These are phyloP conservation scores for Catharus ustulatus DNA, from an alignment of 2,797 vertebrate genomes.

Conservation along the genomic window DNA sequence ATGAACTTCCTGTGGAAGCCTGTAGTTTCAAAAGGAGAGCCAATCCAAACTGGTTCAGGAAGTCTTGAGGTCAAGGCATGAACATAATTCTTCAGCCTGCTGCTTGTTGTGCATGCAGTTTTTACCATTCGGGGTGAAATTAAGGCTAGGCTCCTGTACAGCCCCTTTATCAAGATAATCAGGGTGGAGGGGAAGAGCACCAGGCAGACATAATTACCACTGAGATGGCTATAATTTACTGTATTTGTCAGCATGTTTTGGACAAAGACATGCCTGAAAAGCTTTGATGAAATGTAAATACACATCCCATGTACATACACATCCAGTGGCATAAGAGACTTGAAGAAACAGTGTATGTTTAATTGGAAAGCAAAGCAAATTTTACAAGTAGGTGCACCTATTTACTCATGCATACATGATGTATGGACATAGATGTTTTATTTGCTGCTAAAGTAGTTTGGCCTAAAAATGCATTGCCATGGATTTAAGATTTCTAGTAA, in stretches of 20 bases:
- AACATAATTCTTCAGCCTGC: constrained; percentile 43
- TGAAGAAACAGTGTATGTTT: not conserved
- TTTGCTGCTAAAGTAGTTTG: not conserved
- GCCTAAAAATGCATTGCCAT: not conserved
- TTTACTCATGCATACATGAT: not conserved
- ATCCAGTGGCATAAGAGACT: not conserved
- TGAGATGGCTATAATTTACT: not conserved
- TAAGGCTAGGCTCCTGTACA: constrained; percentile 6
- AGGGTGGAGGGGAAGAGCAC: constrained; percentile 25
- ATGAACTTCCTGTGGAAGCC: constrained; percentile 60
- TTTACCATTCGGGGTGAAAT: not conserved
- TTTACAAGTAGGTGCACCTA: not conserved
- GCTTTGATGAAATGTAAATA: not conserved
- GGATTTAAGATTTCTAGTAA: not conserved
- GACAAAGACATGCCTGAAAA: not conserved
- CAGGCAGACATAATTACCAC: not conserved
- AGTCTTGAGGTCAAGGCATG: constrained; percentile 56
- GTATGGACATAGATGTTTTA: not conserved
- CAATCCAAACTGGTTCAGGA: constrained; percentile 69
- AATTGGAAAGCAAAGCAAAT: not conserved
- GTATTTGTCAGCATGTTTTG: not conserved
- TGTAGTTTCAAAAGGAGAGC: constrained; percentile 46
- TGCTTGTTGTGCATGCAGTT: constrained; percentile 20
- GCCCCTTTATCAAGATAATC: constrained; percentile 1
- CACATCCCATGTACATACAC: not conserved